Base-by-base conservation (phyloP, 2,113 vertebrate species). In the Tylochromis polylepis region DNA sequence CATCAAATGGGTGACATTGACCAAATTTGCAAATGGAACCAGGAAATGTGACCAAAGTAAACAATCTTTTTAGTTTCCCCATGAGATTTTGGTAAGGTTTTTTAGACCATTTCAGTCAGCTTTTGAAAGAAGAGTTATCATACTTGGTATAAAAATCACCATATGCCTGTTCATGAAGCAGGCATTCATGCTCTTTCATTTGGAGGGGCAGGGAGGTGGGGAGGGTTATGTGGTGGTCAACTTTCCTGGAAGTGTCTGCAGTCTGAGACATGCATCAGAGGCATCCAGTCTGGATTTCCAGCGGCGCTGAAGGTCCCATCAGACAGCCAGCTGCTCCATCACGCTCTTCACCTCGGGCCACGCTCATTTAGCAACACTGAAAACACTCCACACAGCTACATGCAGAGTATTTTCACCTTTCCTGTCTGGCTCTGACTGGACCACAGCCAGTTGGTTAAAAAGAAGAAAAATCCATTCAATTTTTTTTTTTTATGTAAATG, bases 301-400 rank as follows among this genome's bases (percentile, higher is more conserved):
- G 90, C 46, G 20, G 89, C 57, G 67, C 59, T 88, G 88, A 91
- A 86, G 92, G 86, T 93, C 90, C 84, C 55, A 84, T 80, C 85
- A 88, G 91, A 84, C 79, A 80, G 88, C 88, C 95, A 95, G 94
- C 95, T 96, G 94, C 95, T 95, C 89, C 92, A 89, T 85, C 89
- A 80, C 86, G 58, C 87, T 70, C 75, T 6, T 83, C 83, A 88
- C 94, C 91, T 81, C 2, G 75, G 94, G 94, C 92, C 85, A 91
- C 27, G 20, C 83, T 92, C 84, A 94, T 94, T 91, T 90, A 92
- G 86, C 80, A 87, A 78, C 86, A 77, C 72, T 55, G 88, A 85
- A 85, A 34, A 79, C 58, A 11, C 89, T 77, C 38, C 65, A 72
- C 59, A 56, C 84, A 56, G 65, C 91, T 87, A 88, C 91, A 92